Evolutionary conservation across 2,113 vertebrate genomes (phyloP).

Genomic region (Microcebus tavaratra): DNA sequence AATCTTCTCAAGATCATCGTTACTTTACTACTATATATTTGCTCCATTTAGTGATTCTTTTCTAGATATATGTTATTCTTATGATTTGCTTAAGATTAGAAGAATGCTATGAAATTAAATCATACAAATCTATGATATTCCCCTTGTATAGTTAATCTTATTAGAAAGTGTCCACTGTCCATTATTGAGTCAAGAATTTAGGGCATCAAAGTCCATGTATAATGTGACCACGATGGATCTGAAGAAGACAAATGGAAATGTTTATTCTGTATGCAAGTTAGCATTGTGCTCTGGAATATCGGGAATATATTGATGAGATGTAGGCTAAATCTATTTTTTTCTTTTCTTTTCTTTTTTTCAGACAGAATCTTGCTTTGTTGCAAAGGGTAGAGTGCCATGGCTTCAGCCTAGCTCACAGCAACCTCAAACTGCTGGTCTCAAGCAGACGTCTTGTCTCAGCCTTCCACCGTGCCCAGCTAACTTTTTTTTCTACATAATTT

Average conservation of each 20-base stretch:
- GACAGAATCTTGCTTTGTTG: too few relatives aligned
- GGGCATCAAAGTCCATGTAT: neutral
- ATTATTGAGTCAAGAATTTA: neutral
- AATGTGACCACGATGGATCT: conserved; percentile 3
- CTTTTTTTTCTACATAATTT: too few relatives aligned
- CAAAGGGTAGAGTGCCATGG: too few relatives aligned
- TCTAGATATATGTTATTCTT: neutral
- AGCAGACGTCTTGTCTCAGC: too few relatives aligned
- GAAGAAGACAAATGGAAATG: neutral
- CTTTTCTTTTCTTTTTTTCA: too few relatives aligned
- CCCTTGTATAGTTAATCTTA: neutral
- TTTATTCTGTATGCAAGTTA: neutral
- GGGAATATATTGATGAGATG: neutral
- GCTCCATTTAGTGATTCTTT: neutral
- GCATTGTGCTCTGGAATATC: neutral
- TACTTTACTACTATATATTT: conserved; percentile 32
- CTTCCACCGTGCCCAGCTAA: too few relatives aligned
- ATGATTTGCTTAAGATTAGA: too few relatives aligned
- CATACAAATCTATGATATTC: neutral
- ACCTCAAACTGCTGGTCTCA: too few relatives aligned
- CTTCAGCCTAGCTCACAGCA: too few relatives aligned
- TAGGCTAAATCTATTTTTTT: conserved; percentile 1
- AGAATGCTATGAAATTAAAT: too few relatives aligned
- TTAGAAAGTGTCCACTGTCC: neutral
- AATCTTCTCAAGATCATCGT: neutral